A percentile compares a stretch with the other conserved stretches of the same genome.
Conservation (phyloP, 2,797 vertebrate species). For the Garrulus glandarius region DNA sequence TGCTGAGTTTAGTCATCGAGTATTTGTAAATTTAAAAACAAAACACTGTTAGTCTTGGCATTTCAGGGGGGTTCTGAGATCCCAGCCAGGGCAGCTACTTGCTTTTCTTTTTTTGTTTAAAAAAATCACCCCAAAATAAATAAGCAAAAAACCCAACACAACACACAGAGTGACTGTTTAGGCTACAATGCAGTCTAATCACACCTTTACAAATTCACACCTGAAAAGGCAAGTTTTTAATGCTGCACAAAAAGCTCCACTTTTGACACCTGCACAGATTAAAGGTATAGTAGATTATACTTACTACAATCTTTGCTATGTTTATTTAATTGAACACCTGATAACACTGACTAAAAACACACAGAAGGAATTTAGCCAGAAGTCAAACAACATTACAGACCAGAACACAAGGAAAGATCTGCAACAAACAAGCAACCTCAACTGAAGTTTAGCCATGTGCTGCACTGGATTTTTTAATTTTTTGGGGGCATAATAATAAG, state of each 20-base stretch:
- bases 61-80: not conserved
- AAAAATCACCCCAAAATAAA: not conserved
- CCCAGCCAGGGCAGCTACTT: not conserved
- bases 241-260: not conserved
- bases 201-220: not conserved
- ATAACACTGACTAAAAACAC: not conserved
- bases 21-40: not conserved
- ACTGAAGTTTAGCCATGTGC: not conserved
- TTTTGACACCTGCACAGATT: not conserved
- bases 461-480: not conserved
- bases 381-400: not conserved
- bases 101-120: not conserved
- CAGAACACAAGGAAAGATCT: not conserved
- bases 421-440: not conserved
- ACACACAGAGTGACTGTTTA: not conserved
- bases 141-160: not conserved
- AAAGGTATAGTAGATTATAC: not conserved
- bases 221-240: not conserved
- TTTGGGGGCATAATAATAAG: fast-evolving
- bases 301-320: not conserved
- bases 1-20: not conserved
- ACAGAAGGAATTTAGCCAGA: not conserved
- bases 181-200: not conserved
- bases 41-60: not conserved
- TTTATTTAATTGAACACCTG: not conserved